Evolutionary conservation across 2,888 invertebrate genomes (phyloP).

Genomic region (Synanthedon formicaeformis): DNA sequence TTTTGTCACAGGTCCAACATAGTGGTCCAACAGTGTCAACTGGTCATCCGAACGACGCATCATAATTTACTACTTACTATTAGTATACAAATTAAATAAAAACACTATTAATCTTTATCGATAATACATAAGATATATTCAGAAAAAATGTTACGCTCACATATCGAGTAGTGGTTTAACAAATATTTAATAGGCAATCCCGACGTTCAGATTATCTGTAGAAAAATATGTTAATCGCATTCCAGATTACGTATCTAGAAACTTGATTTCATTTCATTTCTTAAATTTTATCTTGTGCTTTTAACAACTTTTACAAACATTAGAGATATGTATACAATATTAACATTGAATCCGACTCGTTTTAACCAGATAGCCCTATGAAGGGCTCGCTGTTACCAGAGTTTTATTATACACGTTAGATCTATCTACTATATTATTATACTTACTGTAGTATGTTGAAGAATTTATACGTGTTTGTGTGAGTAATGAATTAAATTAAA

Average conservation of each 20-base stretch:
- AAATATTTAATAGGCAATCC: constrained; percentile 11
- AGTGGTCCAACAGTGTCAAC: no score
- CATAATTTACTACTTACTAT: background rate
- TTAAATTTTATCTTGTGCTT: background rate
- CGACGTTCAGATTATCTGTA: constrained; percentile 14
- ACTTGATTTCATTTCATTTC: background rate
- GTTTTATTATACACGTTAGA: no score
- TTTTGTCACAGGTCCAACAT: no score
- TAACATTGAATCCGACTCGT: no score
- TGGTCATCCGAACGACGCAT: background rate
- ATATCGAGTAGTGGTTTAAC: constrained; percentile 11
- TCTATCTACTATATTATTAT: no score
- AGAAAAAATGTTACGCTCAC: constrained; percentile 19
- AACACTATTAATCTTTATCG: constrained; percentile 17
- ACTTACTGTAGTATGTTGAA: no score
- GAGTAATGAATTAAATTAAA: no score
- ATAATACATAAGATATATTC: constrained; percentile 20
- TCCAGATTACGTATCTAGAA: constrained; percentile 10
- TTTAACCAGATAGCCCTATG: no score
- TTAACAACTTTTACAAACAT: background rate
- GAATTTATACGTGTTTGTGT: no score
- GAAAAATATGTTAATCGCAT: constrained; percentile 22
- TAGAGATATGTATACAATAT: no score
- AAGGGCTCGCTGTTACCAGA: no score
- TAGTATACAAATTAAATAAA: background rate